These are phyloP conservation scores for Lasiurus cinereus DNA, from an alignment of 2,113 vertebrate genomes.

Conservation along the genomic window DNA sequence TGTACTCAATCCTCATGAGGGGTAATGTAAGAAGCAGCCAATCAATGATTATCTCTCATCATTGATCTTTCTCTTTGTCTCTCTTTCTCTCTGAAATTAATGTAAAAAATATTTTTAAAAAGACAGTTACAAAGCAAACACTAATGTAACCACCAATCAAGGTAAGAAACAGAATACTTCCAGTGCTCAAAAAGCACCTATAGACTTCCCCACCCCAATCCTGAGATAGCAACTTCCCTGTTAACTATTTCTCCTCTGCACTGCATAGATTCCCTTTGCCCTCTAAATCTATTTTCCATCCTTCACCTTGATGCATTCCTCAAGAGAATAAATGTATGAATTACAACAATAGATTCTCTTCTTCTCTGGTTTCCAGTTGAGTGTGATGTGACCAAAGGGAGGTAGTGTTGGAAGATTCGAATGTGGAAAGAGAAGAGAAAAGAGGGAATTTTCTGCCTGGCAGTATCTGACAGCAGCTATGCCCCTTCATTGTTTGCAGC, in stretches of 20 bases:
- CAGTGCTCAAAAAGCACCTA: neutral
- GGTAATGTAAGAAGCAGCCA: too few species aligned
- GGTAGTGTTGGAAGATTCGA: neutral
- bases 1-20: too few species aligned
- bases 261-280: neutral
- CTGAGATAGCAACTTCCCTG: neutral
- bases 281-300: neutral
- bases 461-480: too few species aligned
- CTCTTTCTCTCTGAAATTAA: too few species aligned
- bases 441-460: neutral
- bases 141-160: neutral
- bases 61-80: too few species aligned
- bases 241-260: neutral
- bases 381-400: neutral
- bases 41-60: too few species aligned
- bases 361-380: conserved; percentile 16
- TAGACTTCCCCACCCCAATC: neutral
- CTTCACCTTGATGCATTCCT: neutral
- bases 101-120: neutral
- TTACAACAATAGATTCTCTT: neutral
- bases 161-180: neutral
- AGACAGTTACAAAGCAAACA: conserved; percentile 21
- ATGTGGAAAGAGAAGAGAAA: neutral
- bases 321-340: neutral
- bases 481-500: neutral